These are phyloP conservation scores for Chelmon rostratus DNA, from an alignment of 2,797 vertebrate species.

Conservation along the genomic window DNA sequence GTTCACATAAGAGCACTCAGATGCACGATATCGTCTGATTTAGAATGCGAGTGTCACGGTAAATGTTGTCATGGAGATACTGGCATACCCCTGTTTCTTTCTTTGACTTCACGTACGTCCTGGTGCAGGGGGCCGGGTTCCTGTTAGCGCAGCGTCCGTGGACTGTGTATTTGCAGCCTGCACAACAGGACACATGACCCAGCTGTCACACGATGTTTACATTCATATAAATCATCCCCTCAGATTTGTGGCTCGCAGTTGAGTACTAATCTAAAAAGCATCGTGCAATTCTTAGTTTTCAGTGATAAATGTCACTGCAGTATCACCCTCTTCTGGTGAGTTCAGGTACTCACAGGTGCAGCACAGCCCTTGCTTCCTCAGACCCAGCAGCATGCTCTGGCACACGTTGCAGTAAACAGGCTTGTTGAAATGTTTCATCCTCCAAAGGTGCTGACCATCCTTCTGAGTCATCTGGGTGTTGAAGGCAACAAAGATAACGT, in stretches of 20 bases:
- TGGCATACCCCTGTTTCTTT: conserved; percentile 91
- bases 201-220: conserved; percentile 5
- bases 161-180: conserved; percentile 94
- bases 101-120: conserved; percentile 95
- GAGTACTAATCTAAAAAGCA: not conserved
- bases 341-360: conserved; percentile 90
- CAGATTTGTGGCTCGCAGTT: not conserved
- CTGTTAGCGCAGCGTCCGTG: conserved; percentile 94
- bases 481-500: conserved; percentile 13
- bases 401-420: conserved; percentile 94
- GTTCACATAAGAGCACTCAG: conserved; percentile 18
- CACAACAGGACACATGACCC: conserved; percentile 3
- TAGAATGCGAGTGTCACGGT: conserved; percentile 1
- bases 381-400: conserved; percentile 89
- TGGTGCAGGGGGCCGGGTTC: conserved; percentile 89
- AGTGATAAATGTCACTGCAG: not conserved
- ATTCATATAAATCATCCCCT: not conserved
- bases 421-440: conserved; percentile 93
- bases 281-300: not conserved
- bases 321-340: conserved; percentile 63
- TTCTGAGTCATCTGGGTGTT: conserved; percentile 89
- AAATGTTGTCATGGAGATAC: conserved; percentile 37
- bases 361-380: conserved; percentile 93
- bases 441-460: conserved; percentile 94
- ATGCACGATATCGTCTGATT: conserved; percentile 4